These are phyloP conservation scores for Pseudois nayaur DNA, from an alignment of 2,113 vertebrate genomes.

Conservation along the genomic window DNA sequence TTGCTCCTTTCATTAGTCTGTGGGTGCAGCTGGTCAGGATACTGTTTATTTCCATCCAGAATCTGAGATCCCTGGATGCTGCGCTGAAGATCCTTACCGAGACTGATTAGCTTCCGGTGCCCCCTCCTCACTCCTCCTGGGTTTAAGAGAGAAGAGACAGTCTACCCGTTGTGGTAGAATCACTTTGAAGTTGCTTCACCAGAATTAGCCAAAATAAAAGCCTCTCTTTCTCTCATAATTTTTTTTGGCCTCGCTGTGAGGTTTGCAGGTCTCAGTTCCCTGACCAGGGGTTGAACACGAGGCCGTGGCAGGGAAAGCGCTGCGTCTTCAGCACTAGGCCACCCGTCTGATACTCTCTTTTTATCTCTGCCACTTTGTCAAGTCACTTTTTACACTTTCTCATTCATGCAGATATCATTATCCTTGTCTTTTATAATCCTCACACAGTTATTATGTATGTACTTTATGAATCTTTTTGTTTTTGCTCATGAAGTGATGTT, in stretches of 20 bases:
- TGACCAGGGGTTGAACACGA: not conserved
- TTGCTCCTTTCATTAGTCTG: not conserved
- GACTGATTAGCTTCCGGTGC: not conserved
- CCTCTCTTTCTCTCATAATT: not conserved
- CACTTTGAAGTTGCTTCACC: not conserved
- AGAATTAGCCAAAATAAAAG: not conserved
- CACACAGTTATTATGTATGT: not conserved
- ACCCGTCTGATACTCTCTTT: not conserved
- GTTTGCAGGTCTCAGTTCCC: not conserved
- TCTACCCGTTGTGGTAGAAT: not conserved
- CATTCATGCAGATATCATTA: not conserved
- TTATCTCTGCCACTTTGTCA: not conserved
- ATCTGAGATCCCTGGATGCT: not conserved
- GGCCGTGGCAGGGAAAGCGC: not conserved
- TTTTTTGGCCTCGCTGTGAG: not conserved
- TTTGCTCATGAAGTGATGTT: not conserved
- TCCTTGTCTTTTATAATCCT: not conserved
- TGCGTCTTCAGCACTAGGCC: rapidly evolving
- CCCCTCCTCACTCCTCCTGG: not conserved
- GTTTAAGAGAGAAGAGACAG: not conserved
- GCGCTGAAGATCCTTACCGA: not conserved
- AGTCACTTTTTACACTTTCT: not conserved
- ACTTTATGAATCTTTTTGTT: not conserved
- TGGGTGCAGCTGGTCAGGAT: not conserved
- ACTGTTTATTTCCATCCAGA: not conserved